Percentiles rank a stretch among this genome's conserved stretches.
Conservation (phyloP, 1,140 invertebrate species). For the Macrocentrus cingulum region DNA sequence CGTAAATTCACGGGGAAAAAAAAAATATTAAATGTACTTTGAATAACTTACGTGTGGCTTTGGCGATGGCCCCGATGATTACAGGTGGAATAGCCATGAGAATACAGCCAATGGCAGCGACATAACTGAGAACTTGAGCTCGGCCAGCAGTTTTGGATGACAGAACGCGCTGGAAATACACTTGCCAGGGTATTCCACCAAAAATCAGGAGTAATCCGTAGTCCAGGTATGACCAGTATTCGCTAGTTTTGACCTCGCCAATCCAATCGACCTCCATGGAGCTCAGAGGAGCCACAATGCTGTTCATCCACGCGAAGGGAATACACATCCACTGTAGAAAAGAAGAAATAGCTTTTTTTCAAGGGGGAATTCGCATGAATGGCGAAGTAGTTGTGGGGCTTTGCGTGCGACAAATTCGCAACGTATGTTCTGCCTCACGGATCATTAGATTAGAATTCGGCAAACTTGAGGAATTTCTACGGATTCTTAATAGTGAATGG, state of each 20-base stretch:
- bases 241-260: slow-evolving; percentile 71
- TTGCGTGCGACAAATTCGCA: slow-evolving; percentile 14
- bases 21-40: background rate
- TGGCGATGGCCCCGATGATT: slow-evolving; percentile 93
- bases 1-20: no score
- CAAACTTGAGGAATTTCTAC: background rate
- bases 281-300: slow-evolving; percentile 76
- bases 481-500: background rate
- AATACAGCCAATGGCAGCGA: slow-evolving; percentile 92
- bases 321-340: slow-evolving; percentile 87
- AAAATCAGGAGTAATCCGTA: slow-evolving; percentile 89
- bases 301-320: slow-evolving; percentile 90
- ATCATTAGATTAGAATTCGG: slow-evolving; percentile 20
- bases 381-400: slow-evolving; percentile 13
- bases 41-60: slow-evolving; percentile 78
- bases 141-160: slow-evolving; percentile 91
- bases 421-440: slow-evolving; percentile 2
- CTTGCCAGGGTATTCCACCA: slow-evolving; percentile 98
- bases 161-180: slow-evolving; percentile 96
- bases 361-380: slow-evolving; percentile 1
- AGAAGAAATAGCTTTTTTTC: background rate
- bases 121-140: slow-evolving; percentile 94
- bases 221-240: slow-evolving; percentile 86
- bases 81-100: slow-evolving; percentile 96
- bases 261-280: slow-evolving; percentile 89